Evolutionary conservation across 2,797 vertebrate species (phyloP), one percentile per base, ranked within the genome.

Genomic region (Notamacropus eugenii): DNA sequence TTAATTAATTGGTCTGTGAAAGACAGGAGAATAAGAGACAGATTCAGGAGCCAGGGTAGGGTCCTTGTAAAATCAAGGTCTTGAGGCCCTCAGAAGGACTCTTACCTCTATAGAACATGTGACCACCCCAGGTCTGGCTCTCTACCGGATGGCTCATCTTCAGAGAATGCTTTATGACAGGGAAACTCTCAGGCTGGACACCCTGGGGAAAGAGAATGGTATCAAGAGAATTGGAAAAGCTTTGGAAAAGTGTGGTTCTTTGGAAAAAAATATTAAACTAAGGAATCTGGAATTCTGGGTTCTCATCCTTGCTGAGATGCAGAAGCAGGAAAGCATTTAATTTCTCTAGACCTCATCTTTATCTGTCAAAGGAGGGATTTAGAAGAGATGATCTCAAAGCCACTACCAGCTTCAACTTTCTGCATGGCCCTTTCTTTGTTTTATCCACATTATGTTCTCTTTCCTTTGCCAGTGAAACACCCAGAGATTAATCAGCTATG

Each of bases 61-160:
- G 40, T 0, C 67, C 8, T 46, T 46, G 24, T 50, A 50, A 87
- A 87, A 87, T 27, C 22, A 27, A 87, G 40, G 22, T 87, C 74
- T 87, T 87, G 22, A 87, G 40, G n/a, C 6, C 2, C 1, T 87
- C 40, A 27, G 24, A 24, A 87, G 67, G 40, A 13, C 95, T 93
- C 95, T 98, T 97, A 99, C 99, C 99, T 99, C 99, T 99, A 74
- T 99, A 99, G 91, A 99, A 99, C 59, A 99, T 99, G 96, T 98
- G 99, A 59, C 99, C 99, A 54, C 98, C 98, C 96, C 95, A 98
- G 97, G 98, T 98, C 97, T 98, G 98, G 93, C 99, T 99, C 96
- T 98, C 99, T 96, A 95, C n/a, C 14, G 99, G 99, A 50, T 98
- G 95, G 31, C 99, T 99, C 59, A 98, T 98, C 98, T 99, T 99